Base-by-base conservation (phyloP, 2,888 invertebrate genomes). In the Caprella mutica region DNA sequence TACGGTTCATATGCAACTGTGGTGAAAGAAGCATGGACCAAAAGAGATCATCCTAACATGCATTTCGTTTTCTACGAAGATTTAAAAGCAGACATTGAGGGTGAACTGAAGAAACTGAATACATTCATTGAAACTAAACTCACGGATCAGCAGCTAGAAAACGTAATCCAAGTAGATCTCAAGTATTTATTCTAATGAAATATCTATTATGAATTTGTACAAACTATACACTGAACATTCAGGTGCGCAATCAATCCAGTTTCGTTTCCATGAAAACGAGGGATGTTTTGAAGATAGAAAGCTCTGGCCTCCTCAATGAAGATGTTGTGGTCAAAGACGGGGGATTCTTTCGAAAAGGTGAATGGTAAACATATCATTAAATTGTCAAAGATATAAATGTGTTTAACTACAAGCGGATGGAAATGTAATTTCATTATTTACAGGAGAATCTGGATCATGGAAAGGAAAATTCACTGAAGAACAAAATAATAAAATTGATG, bases 401-500 rank as follows among this genome's bases (percentile, higher is more conserved):
- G n/a, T n/a, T n/a, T n/a, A n/a, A n/a, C n/a, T n/a, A n/a, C n/a
- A n/a, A n/a, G n/a, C n/a, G n/a, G n/a, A n/a, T n/a, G n/a, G n/a
- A n/a, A n/a, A n/a, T n/a, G n/a, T n/a, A n/a, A n/a, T n/a, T n/a
- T n/a, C n/a, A n/a, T n/a, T n/a, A n/a, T 33, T 33, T 33, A 9
- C 50, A 50, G 50, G 50, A 1, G 17, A 14, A 5, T 1, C 33
- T 5, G 50, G 50, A 17, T 14, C 29, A 5, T 50, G 50, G 50
- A 50, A 50, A 33, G 50, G 50, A 17, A 50, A 50, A 29, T 5
- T 50, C 30, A 50, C 50, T 24, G 19, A n/a, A 29, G 33, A 50
- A 29, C 50, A 50, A 29, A 33, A 50, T 9, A 26, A 50, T 5
- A 27, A 12, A 17, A 12, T 50, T 6, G 44, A 44, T 27, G 23